phyloP scores from a whole-genome alignment of 2,797 vertebrate genomes.

The Anguilla anguilla region DNA sequence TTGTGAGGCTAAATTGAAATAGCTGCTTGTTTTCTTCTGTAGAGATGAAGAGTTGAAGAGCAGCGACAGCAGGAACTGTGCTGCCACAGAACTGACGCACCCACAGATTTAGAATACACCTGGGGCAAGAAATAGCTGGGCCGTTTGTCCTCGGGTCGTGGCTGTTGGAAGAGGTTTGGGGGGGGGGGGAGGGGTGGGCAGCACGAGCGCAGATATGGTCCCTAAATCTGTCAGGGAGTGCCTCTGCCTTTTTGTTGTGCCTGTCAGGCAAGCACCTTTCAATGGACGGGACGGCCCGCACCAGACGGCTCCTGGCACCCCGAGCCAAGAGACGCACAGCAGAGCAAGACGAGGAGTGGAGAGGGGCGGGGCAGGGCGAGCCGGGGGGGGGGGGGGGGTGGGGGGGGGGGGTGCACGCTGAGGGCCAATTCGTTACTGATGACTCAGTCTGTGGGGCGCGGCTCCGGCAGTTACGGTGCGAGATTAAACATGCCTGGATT shows the following conservation, averaged over 20 bases:
- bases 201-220: neutral
- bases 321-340: neutral
- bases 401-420: neutral
- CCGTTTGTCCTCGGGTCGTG: neutral
- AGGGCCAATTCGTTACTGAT: neutral
- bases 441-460: neutral
- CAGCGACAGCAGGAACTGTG: neutral
- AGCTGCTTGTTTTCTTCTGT: neutral
- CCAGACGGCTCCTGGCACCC: neutral
- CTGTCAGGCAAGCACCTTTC: neutral
- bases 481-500: slow-evolving; percentile 10
- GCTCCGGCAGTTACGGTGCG: neutral
- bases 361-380: neutral
- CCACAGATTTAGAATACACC: neutral
- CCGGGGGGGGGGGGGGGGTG: neutral
- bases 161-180: neutral
- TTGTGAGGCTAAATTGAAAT: neutral
- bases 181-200: neutral
- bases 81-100: neutral
- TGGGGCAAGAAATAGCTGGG: neutral
- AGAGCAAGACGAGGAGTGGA: neutral
- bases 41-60: neutral
- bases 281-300: neutral
- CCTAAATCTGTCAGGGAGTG: neutral
- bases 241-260: neutral